Evolutionary conservation across 2,113 vertebrate species (phyloP).

Genomic region (Campylomormyrus numenius): DNA sequence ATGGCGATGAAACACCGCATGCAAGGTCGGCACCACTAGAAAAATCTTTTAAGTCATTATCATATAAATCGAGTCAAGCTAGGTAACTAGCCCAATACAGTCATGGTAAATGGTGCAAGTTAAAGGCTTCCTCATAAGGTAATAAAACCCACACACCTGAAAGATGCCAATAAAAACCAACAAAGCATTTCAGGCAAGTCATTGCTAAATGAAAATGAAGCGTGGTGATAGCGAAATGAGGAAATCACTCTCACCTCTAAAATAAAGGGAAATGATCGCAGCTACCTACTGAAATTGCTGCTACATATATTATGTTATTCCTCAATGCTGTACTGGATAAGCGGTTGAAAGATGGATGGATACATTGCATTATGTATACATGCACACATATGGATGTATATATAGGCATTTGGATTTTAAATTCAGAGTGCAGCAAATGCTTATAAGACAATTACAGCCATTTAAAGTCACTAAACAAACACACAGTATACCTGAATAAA

Average conservation of each 20-base stretch:
- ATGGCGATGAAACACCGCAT: background rate
- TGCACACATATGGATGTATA: background rate
- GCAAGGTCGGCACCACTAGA: background rate
- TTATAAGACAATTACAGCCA: background rate
- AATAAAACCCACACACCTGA: background rate
- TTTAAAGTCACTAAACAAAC: background rate
- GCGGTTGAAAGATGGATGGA: background rate
- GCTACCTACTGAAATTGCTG: background rate
- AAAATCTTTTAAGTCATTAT: background rate
- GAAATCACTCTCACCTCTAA: background rate
- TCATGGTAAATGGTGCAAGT: background rate
- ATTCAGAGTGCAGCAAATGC: background rate
- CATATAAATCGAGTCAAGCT: background rate
- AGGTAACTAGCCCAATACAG: background rate
- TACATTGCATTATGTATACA: background rate
- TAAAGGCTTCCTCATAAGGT: background rate
- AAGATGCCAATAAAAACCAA: background rate
- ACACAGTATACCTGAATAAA: background rate
- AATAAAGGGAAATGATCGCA: background rate
- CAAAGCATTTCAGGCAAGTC: background rate
- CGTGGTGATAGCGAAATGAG: background rate
- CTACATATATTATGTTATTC: background rate
- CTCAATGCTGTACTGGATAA: background rate
- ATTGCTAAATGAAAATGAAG: background rate
- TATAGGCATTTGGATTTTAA: background rate